Conservation (phyloP, 2,797 vertebrate genomes). For the Meriones psammophilus region DNA sequence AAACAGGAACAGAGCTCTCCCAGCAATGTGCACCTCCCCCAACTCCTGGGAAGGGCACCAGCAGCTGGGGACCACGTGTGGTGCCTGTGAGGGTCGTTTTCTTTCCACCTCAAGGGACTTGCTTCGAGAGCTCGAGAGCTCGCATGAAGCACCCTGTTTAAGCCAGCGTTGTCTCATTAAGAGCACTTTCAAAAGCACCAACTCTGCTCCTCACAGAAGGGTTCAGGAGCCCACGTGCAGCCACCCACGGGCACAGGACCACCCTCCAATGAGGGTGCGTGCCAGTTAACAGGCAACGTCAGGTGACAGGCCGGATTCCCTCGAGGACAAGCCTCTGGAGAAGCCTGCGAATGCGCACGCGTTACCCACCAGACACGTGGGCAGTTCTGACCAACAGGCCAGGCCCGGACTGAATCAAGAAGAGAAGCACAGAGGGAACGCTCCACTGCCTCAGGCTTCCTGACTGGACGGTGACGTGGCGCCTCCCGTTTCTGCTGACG, state of each 20-base stretch:
- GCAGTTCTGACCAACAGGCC: no score
- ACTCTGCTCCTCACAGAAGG: background rate
- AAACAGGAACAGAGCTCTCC: background rate
- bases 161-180: background rate
- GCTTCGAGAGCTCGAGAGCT: background rate
- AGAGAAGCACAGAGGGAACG: background rate
- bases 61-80: background rate
- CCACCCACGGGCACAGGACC: background rate
- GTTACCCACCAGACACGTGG: background rate
- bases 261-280: background rate
- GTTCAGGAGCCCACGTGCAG: background rate
- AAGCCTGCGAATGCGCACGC: background rate
- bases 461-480: background rate
- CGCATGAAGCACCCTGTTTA: background rate
- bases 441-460: background rate
- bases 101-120: background rate
- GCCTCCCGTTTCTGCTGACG: background rate
- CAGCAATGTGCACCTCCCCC: background rate
- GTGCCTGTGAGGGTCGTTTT: background rate
- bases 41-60: background rate
- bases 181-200: constrained; percentile 1
- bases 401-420: background rate
- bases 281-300: no score
- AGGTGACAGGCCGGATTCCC: no score
- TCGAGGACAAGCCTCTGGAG: background rate